Conservation (phyloP, 2,797 vertebrate genomes). For the Spatula clypeata region DNA sequence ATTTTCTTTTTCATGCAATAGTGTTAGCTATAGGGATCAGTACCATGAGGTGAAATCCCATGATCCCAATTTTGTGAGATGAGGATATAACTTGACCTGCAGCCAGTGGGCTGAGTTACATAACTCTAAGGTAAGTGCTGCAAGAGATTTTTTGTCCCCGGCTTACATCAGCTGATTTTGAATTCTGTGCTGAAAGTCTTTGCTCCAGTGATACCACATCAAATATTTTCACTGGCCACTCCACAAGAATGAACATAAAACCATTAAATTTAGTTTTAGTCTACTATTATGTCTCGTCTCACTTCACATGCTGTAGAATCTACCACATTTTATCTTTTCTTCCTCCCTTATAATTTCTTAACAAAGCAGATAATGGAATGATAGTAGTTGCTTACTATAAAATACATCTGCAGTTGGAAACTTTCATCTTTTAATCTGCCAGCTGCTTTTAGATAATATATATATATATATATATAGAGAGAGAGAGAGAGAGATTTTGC, state of each 20-base stretch:
- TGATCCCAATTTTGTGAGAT: not conserved
- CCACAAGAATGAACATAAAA: not conserved
- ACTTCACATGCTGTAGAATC: not conserved
- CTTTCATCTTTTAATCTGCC: slow-evolving; percentile 3
- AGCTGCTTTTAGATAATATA: not conserved
- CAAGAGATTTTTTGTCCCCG: not conserved
- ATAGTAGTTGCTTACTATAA: not conserved
- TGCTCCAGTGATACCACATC: not conserved
- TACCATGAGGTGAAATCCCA: not conserved
- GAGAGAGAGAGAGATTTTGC: not conserved
- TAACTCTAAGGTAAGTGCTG: not conserved
- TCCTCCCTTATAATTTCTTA: not conserved
- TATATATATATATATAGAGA: too few relatives aligned
- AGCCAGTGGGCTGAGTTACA: not conserved
- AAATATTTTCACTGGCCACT: not conserved
- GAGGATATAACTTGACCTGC: not conserved
- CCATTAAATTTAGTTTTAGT: not conserved
- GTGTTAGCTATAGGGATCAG: not conserved
- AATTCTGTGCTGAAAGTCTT: not conserved
- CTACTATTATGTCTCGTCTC: not conserved
- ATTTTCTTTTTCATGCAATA: not conserved
- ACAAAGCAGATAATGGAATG: slow-evolving; percentile 19
- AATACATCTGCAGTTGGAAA: not conserved
- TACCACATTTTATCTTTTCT: not conserved
- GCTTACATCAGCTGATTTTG: not conserved